Base-by-base conservation (phyloP, 2,888 invertebrate genomes). In the Orthosia incerta region DNA sequence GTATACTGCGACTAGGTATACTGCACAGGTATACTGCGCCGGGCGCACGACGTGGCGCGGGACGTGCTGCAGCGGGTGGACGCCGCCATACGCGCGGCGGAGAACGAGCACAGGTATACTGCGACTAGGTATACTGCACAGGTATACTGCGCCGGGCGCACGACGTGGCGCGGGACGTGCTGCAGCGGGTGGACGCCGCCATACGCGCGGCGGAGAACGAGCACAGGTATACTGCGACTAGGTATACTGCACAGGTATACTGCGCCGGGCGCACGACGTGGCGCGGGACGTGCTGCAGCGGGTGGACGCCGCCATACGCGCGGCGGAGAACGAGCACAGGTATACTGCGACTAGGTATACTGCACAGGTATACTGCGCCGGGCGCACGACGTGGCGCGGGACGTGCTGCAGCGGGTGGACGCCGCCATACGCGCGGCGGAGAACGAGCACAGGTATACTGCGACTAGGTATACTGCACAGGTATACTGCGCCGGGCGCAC, bases 301-400 rank as follows among this genome's bases (percentile, higher is more conserved):
- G 3, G 96, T 96, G 3, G 96, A 96, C 80, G 94, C 94, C 0
- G 95, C 96, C 31, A 94, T 96, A 46, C 83, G 95, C 11, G 94
- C 94, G 0, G 93, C 94, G 0, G 96, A 96, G 91, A 96, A 96
- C 71, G 94, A 96, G 68, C 96, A 96, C 88, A 92, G 96, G 96
- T 95, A 18, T 13, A 4, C 0, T 46, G 2, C 26, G n/a, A n/a
- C n/a, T n/a, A n/a, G n/a, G n/a, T n/a, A n/a, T n/a, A n/a, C n/a
- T n/a, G n/a, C n/a, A n/a, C n/a, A n/a, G n/a, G n/a, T n/a, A n/a
- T n/a, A n/a, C 82, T 96, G 67, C 77, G 85, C 46, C 84, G 90
- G 0, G 96, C 96, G 11, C 89, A 94, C 11, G 89, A 88, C 56
- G 91, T 93, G 2, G 96, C 96, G 63, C 94, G 93, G 83, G 95